Conservation (phyloP, 2,113 vertebrate genomes). For the Platanista minor region DNA sequence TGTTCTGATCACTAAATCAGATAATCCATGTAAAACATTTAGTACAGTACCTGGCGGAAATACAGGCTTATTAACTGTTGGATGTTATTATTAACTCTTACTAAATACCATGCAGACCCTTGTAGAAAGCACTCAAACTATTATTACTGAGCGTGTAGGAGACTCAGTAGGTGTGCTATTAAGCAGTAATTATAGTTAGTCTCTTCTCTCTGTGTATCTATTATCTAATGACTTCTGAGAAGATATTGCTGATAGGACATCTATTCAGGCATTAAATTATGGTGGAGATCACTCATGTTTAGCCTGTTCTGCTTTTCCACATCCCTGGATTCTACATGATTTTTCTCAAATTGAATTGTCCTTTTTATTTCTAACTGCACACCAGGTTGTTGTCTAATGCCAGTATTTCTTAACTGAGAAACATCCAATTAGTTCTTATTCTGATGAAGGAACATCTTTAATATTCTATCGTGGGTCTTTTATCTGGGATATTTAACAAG, state of each 20-base stretch:
- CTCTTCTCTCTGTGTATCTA: not conserved
- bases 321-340: not conserved
- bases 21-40: not conserved
- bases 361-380: not conserved
- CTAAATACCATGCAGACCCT: not conserved
- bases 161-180: not conserved
- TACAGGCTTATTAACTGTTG: not conserved
- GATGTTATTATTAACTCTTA: constrained; percentile 12
- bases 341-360: constrained; percentile 27
- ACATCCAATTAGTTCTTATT: not conserved
- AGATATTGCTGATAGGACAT: not conserved
- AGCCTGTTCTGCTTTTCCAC: not conserved
- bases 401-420: not conserved
- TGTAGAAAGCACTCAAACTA: not conserved
- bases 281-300: not conserved
- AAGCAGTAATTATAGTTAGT: not conserved
- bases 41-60: not conserved
- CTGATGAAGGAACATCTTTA: not conserved
- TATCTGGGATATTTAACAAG: not conserved
- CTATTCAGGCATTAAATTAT: not conserved
- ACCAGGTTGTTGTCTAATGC: not conserved
- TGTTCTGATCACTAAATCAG: not conserved
- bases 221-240: constrained; percentile 6
- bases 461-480: not conserved
- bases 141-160: not conserved